phyloP scores from a whole-genome alignment of 2,113 vertebrate genomes.

The Sapayoa aenigma region DNA sequence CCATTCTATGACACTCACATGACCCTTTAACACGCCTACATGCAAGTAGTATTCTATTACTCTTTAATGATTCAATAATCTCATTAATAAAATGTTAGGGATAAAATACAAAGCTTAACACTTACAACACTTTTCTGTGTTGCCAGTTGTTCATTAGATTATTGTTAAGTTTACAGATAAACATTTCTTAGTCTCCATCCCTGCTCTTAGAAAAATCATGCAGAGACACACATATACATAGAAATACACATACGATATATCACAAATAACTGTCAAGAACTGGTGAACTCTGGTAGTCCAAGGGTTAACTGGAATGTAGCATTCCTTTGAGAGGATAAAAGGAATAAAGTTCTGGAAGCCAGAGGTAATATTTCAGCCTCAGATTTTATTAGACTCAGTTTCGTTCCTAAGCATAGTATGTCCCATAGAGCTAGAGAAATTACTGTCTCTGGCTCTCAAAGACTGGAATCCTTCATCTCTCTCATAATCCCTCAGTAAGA shows the following conservation, averaged over 20 bases:
- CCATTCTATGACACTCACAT: not conserved
- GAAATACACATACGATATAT: not conserved
- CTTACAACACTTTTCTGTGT: not conserved
- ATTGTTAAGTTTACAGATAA: not conserved
- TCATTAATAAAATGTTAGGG: not conserved
- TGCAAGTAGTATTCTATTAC: not conserved
- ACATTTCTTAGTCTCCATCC: not conserved
- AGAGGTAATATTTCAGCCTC: slow-evolving; percentile 70
- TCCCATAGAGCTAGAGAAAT: slow-evolving; percentile 70
- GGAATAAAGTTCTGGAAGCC: slow-evolving; percentile 68
- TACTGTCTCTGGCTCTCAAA: slow-evolving; percentile 56
- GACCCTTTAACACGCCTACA: not conserved
- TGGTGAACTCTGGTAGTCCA: not conserved
- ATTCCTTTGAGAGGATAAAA: slow-evolving; percentile 60
- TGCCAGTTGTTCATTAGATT: not conserved
- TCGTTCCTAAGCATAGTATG: slow-evolving; percentile 61
- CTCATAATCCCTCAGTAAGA: slow-evolving; percentile 68
- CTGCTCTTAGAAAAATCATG: not conserved
- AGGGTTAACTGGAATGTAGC: slow-evolving; percentile 51
- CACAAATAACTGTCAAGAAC: not conserved
- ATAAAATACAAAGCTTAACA: not conserved
- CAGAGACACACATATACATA: not conserved
- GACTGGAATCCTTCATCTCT: slow-evolving; percentile 63
- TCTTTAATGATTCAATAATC: not conserved
- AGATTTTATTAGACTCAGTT: slow-evolving; percentile 75